Conservation (phyloP, 2,888 invertebrate genomes). For the Lasius fuliginosus region DNA sequence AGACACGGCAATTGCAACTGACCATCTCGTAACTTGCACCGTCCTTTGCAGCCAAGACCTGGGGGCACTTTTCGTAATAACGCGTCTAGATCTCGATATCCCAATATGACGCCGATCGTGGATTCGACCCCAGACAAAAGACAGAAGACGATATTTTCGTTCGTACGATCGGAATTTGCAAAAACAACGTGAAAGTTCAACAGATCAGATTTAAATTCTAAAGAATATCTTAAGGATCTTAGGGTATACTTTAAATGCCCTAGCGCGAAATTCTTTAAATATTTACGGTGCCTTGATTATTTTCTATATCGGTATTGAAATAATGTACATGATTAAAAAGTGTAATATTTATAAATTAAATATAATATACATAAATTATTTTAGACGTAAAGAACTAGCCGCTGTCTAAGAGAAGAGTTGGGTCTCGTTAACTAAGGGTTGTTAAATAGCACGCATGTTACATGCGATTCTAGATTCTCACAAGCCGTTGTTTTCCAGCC, state of each 20-base stretch:
- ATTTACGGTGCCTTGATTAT: neutral
- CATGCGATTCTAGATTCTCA: constrained; percentile 29
- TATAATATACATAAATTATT: neutral
- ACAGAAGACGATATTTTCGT: neutral
- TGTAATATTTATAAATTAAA: neutral
- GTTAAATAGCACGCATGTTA: neutral
- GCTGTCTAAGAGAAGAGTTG: neutral
- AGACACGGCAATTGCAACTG: constrained; percentile 45
- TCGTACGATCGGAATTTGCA: neutral
- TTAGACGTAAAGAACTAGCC: neutral
- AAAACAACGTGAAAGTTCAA: neutral
- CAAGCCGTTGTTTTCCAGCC: constrained; percentile 37
- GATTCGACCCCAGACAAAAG: neutral
- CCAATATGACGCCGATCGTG: neutral
- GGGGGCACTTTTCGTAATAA: constrained; percentile 32
- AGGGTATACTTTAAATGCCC: too few relatives aligned
- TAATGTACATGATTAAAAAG: neutral
- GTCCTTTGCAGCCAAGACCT: constrained; percentile 5
- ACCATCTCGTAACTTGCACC: constrained; percentile 32
- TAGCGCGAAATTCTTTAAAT: neutral
- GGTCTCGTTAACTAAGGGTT: neutral
- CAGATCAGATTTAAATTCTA: neutral
- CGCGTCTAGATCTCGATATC: neutral
- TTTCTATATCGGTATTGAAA: neutral
- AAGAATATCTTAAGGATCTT: neutral